phyloP scores from a whole-genome alignment of 1,140 invertebrate genomes.

The Drosophila trapezifrons region DNA sequence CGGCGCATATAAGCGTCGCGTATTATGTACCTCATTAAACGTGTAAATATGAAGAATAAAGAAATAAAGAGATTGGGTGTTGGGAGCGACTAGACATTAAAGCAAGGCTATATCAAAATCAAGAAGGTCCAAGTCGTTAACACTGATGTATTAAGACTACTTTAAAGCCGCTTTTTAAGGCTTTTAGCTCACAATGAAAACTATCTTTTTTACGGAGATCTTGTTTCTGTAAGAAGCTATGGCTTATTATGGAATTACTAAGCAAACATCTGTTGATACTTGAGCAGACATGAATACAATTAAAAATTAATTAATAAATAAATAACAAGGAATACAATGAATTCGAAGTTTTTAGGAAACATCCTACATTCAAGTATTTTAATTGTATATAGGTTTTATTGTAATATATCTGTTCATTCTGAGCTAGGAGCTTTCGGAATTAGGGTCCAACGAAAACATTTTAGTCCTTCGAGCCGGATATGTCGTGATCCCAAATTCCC shows the following conservation, averaged over 20 bases:
- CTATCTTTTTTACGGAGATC: background rate
- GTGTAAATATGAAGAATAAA: slow-evolving; percentile 28
- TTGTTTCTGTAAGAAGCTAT: background rate
- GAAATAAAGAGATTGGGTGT: slow-evolving; percentile 27
- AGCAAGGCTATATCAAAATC: background rate
- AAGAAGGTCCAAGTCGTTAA: slow-evolving; percentile 12
- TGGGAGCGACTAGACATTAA: slow-evolving; percentile 16
- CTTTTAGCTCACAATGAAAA: no score
- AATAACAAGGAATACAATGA: no score
- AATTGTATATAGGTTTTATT: no score
- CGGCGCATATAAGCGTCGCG: slow-evolving; percentile 9
- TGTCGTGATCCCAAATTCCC: no score
- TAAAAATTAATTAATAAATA: background rate
- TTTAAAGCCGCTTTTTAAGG: background rate
- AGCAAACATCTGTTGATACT: background rate
- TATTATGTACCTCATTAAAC: slow-evolving; percentile 39
- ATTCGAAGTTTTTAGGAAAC: no score
- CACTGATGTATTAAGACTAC: background rate
- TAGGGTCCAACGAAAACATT: no score
- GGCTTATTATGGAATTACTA: background rate
- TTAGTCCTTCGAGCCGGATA: no score
- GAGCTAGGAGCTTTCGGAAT: no score
- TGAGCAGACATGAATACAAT: background rate
- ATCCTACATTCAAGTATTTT: no score
- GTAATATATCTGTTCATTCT: no score